These are phyloP conservation scores for Rotaria macrura DNA, from an alignment of 2,888 invertebrate genomes.

Conservation along the genomic window DNA sequence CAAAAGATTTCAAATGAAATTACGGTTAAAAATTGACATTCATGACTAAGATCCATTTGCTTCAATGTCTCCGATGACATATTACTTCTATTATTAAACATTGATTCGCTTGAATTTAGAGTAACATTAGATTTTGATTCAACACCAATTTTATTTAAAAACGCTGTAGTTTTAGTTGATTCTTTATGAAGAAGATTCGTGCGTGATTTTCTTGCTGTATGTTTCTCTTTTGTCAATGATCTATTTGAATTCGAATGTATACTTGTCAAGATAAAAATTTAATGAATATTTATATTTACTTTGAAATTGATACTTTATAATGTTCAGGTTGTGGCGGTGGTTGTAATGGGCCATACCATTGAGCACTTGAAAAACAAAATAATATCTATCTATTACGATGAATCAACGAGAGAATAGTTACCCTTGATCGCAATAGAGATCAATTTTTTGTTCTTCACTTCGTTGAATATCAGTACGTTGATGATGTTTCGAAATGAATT, in stretches of 20 bases:
- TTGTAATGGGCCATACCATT: background rate
- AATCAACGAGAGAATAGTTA: background rate
- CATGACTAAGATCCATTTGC: background rate
- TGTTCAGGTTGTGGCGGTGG: background rate
- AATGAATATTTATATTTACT: background rate
- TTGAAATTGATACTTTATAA: background rate
- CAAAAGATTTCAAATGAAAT: background rate
- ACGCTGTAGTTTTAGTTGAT: background rate
- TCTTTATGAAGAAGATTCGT: background rate
- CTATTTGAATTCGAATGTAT: background rate
- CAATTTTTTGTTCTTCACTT: background rate
- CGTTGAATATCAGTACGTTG: background rate
- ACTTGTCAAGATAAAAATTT: too few species aligned
- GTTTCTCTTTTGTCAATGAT: background rate
- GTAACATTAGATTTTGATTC: background rate
- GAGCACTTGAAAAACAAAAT: background rate
- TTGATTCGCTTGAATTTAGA: background rate
- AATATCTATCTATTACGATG: too few species aligned
- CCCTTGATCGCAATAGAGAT: background rate
- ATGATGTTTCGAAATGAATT: background rate
- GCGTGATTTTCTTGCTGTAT: background rate
- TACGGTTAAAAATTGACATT: constrained; percentile 5
- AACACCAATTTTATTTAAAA: background rate
- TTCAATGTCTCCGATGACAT: background rate
- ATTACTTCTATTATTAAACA: background rate